These are phyloP conservation scores for Penaeus chinensis DNA, from an alignment of 1,140 invertebrate genomes.

Conservation along the genomic window DNA sequence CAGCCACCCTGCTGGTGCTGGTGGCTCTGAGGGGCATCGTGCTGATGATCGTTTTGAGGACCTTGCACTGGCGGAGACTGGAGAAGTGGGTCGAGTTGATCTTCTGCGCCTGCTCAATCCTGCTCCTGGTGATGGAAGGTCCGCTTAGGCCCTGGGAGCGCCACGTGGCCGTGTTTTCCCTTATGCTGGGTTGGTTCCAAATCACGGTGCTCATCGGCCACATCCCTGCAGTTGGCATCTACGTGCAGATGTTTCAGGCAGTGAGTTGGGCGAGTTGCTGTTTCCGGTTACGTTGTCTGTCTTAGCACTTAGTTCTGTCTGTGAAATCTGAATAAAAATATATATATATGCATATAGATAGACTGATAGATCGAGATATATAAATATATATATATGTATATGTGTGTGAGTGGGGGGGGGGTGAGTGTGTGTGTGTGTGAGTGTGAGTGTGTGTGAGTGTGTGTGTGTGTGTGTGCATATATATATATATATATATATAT, in stretches of 20 bases:
- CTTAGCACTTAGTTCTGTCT: too few species aligned
- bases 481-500: constrained; percentile 24
- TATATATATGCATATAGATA: too few species aligned
- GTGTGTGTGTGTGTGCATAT: neutral
- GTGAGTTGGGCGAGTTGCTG: neutral
- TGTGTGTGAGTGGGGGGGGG: too few species aligned
- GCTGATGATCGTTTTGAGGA: neutral
- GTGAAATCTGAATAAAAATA: too few species aligned
- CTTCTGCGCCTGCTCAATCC: neutral
- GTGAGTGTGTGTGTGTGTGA: too few species aligned
- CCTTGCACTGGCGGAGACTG: neutral
- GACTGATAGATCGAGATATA: too few species aligned
- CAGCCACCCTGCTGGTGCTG: neutral
- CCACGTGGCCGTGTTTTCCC: neutral
- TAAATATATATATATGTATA: too few species aligned
- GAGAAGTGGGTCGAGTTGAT: neutral
- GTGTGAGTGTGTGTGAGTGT: neutral
- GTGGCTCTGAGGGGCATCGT: neutral
- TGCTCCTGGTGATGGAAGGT: neutral
- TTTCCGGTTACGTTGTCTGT: too few species aligned
- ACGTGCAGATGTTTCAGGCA: constrained; percentile 30
- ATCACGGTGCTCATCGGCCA: constrained; percentile 20
- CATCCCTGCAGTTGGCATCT: constrained; percentile 7
- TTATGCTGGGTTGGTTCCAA: neutral
- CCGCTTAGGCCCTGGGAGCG: neutral